Conservation (phyloP, 1,140 invertebrate species). For the Drosophila pectinifera region DNA sequence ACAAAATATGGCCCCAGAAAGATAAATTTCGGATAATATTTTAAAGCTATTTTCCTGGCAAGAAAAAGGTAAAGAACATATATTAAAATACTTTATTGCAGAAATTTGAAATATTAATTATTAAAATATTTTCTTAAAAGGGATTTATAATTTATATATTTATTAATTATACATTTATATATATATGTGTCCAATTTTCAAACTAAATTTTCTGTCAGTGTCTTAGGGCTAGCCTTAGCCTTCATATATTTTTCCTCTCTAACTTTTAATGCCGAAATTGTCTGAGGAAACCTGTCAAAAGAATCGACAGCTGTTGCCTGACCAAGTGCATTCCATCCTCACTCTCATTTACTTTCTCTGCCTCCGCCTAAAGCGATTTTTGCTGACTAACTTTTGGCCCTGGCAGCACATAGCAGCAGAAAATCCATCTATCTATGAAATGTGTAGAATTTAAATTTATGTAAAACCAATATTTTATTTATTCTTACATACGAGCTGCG, state of each 20-base stretch:
- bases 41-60: too few relatives aligned
- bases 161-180: too few relatives aligned
- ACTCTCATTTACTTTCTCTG: slow-evolving; percentile 31
- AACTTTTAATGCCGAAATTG: slow-evolving; percentile 44
- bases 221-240: background rate
- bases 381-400: slow-evolving; percentile 73
- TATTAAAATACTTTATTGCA: too few relatives aligned
- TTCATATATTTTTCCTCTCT: slow-evolving; percentile 20
- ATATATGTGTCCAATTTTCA: background rate
- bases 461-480: slow-evolving; percentile 79
- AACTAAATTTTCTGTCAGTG: background rate
- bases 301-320: slow-evolving; percentile 38
- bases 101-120: too few relatives aligned
- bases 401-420: background rate
- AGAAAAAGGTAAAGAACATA: too few relatives aligned
- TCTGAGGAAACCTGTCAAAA: slow-evolving; percentile 38
- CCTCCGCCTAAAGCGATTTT: slow-evolving; percentile 57
- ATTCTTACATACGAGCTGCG: slow-evolving; percentile 43
- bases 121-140: too few relatives aligned
- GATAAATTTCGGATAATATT: too few relatives aligned
- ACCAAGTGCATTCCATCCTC: slow-evolving; percentile 22
- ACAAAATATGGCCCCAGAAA: too few relatives aligned
- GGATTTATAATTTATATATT: too few relatives aligned
- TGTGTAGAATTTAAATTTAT: slow-evolving; percentile 74
- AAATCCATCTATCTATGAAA: slow-evolving; percentile 2